These are phyloP conservation scores for Karalla daura DNA, from an alignment of 2,797 vertebrate genomes.

Conservation along the genomic window DNA sequence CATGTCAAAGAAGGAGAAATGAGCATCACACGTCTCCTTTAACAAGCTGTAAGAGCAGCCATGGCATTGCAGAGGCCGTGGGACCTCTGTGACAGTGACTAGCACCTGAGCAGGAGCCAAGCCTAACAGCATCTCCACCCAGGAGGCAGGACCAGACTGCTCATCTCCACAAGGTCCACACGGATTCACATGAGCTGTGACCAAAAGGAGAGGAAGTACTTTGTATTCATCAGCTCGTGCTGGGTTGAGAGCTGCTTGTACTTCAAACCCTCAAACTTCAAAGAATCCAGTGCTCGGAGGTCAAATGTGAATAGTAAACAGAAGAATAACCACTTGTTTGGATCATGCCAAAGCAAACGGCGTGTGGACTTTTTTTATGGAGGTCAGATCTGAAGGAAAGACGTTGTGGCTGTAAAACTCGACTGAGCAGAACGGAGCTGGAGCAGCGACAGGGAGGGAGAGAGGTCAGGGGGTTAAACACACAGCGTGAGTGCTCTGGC, in stretches of 20 bases:
- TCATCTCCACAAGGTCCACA: conserved; percentile 17
- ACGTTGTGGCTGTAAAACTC: background rate
- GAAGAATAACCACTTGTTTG: background rate
- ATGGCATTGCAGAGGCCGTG: too few relatives aligned
- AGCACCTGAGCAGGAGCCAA: conserved; percentile 14
- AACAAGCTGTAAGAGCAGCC: too few relatives aligned
- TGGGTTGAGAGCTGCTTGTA: background rate
- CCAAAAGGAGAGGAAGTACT: conserved; percentile 12
- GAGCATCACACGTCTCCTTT: too few relatives aligned
- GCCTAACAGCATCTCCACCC: conserved; percentile 14
- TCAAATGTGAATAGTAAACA: conserved; percentile 10
- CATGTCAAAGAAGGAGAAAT: too few relatives aligned
- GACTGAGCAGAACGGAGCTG: conserved; percentile 4
- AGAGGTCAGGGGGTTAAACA: conserved; percentile 26
- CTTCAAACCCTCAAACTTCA: background rate
- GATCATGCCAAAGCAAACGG: conserved; percentile 1
- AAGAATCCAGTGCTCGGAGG: background rate
- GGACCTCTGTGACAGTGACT: background rate
- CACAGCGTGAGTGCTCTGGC: conserved; percentile 6
- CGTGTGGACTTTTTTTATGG: background rate
- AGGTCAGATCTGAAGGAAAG: background rate
- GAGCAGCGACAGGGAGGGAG: background rate
- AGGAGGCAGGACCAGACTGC: conserved; percentile 29
- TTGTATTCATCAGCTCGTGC: conserved; percentile 5
- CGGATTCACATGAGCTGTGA: conserved; percentile 5